A percentile compares a stretch with the other conserved stretches of the same genome.
Evolutionary conservation across 2,888 invertebrate genomes (phyloP).

Genomic region (Cyrtodaria siliqua): DNA sequence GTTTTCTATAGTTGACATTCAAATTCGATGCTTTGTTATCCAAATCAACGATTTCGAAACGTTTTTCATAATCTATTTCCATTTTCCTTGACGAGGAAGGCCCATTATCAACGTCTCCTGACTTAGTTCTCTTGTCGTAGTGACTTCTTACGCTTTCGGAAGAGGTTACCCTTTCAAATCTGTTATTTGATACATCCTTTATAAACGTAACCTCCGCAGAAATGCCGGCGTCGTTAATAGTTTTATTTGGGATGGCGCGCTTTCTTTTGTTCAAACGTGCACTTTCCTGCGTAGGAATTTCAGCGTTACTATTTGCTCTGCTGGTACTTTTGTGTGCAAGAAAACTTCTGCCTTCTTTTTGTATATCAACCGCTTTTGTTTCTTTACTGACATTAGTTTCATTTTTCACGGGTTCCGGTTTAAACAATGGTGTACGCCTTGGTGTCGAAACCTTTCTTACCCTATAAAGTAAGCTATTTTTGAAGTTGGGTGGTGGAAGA

Average conservation of each 20-base stretch:
- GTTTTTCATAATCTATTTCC: neutral
- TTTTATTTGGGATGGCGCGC: too few species aligned
- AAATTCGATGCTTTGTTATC: neutral
- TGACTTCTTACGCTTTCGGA: conserved; percentile 27
- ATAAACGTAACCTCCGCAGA: conserved; percentile 37
- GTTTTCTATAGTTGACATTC: neutral
- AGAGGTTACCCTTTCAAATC: conserved; percentile 32
- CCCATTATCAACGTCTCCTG: too few species aligned
- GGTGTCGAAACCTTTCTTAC: conserved; percentile 37
- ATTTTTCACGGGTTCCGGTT: neutral
- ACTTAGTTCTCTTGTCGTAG: conserved; percentile 22
- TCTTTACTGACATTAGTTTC: too few species aligned
- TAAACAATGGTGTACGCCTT: conserved; percentile 26
- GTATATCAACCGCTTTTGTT: too few species aligned
- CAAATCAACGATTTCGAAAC: neutral
- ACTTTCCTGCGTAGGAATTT: too few species aligned
- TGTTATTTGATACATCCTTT: conserved; percentile 14
- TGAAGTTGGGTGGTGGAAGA: conserved; percentile 46
- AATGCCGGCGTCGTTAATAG: neutral
- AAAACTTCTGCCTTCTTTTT: too few species aligned
- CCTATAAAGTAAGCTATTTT: conserved; percentile 41
- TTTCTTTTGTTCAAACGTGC: too few species aligned
- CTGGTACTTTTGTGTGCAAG: too few species aligned
- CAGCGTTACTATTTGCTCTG: too few species aligned
- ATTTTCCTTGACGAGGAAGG: too few species aligned